phyloP scores from a whole-genome alignment of 1,140 invertebrate species.

The Orius laevigatus region DNA sequence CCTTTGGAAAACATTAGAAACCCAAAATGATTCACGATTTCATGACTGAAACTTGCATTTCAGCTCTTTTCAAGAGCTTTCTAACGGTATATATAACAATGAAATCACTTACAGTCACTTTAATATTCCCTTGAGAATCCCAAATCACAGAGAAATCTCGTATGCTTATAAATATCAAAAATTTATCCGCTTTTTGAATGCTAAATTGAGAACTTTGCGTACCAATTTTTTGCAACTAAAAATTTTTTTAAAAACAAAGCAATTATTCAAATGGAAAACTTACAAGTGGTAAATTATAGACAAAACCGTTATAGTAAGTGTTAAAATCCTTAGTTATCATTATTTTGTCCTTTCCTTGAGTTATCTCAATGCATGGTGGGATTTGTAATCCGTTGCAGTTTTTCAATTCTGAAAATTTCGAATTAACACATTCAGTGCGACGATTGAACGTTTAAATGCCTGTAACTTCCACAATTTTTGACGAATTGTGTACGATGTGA shows the following conservation, averaged over 20 bases:
- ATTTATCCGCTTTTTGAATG: conserved; percentile 44
- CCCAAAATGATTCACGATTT: too few relatives aligned
- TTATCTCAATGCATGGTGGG: conserved; percentile 38
- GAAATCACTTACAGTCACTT: conserved; percentile 41
- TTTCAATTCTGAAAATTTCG: conserved; percentile 42
- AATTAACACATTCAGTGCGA: too few relatives aligned
- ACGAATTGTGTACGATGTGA: too few relatives aligned
- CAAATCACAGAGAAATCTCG: conserved; percentile 58
- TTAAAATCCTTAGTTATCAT: conserved; percentile 41
- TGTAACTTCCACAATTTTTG: too few relatives aligned
- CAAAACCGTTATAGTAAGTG: neutral
- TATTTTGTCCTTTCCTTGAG: conserved; percentile 36
- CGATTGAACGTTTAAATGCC: too few relatives aligned
- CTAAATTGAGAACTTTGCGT: conserved; percentile 43
- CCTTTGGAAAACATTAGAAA: conserved; percentile 18
- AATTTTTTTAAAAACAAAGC: conserved; percentile 1
- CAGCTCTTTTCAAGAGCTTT: too few relatives aligned
- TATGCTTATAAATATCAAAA: conserved; percentile 39
- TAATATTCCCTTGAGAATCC: conserved; percentile 46
- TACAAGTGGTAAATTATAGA: conserved; percentile 1
- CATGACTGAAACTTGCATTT: too few relatives aligned
- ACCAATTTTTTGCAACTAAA: conserved; percentile 38
- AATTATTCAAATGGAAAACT: neutral
- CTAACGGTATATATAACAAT: too few relatives aligned
- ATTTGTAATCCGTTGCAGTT: conserved; percentile 31